These are phyloP conservation scores for Tigriopus japonicus DNA, from an alignment of 1,140 invertebrate species.

Conservation along the genomic window DNA sequence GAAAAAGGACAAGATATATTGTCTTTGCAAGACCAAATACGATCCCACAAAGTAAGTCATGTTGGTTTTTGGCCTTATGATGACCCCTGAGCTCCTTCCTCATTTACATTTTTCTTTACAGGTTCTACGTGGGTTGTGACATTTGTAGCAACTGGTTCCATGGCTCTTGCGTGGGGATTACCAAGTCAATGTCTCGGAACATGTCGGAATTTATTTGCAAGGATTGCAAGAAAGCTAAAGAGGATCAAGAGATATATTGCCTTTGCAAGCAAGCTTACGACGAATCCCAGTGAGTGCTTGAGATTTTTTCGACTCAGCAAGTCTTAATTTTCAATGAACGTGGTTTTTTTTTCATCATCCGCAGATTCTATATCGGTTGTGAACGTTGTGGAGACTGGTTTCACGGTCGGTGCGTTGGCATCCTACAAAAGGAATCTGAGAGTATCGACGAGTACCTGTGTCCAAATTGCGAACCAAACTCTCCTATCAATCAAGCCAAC, in stretches of 20 bases:
- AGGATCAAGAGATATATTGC: slow-evolving; percentile 83
- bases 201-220: slow-evolving; percentile 67
- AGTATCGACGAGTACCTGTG: slow-evolving; percentile 90
- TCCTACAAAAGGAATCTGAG: slow-evolving; percentile 79
- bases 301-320: slow-evolving; percentile 10
- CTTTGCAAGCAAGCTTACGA: slow-evolving; percentile 84
- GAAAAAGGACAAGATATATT: slow-evolving; percentile 66
- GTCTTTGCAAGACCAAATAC: slow-evolving; percentile 81
- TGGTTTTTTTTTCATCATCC: slow-evolving; percentile 17
- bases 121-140: slow-evolving; percentile 94
- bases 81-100: too few species aligned
- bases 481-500: slow-evolving; percentile 66
- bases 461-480: slow-evolving; percentile 78
- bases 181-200: slow-evolving; percentile 73
- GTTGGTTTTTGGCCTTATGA: too few species aligned
- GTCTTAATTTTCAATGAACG: slow-evolving; percentile 5
- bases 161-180: slow-evolving; percentile 84
- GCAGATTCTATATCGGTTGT: slow-evolving; percentile 90
- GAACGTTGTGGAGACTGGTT: slow-evolving; percentile 98
- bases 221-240: slow-evolving; percentile 45
- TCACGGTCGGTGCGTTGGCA: slow-evolving; percentile 89
- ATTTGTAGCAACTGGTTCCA: slow-evolving; percentile 97
- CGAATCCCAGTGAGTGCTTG: slow-evolving; percentile 78
- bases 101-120: slow-evolving; percentile 29
- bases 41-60: slow-evolving; percentile 68